A percentile compares a stretch with the other conserved stretches of the same genome.
phyloP scores from a whole-genome alignment of 2,888 invertebrate species.

The Entomobrya multifasciata region DNA sequence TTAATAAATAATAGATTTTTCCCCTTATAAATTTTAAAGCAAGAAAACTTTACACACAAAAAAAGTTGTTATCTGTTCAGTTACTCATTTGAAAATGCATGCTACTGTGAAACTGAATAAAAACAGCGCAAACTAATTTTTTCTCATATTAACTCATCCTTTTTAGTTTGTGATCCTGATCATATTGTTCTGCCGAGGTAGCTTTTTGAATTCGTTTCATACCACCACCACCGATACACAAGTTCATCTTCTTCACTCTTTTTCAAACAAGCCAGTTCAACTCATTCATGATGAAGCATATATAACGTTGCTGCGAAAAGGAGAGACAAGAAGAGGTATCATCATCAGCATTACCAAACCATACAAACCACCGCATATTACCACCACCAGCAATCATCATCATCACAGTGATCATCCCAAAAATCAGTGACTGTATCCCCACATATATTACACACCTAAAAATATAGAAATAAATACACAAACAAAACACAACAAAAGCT shows the following conservation, averaged over 20 bases:
- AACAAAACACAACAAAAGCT: constrained; percentile 13
- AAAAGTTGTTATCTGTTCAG: constrained; percentile 50
- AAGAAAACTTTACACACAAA: constrained; percentile 24
- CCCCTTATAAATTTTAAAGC: background rate
- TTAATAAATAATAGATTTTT: constrained; percentile 40
- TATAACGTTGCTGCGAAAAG: constrained; percentile 50
- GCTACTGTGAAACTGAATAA: constrained; percentile 35
- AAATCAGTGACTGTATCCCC: constrained; percentile 66
- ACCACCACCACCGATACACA: background rate
- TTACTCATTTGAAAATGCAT: constrained; percentile 37
- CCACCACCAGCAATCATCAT: constrained; percentile 29
- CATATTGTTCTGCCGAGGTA: background rate
- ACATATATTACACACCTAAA: constrained; percentile 58
- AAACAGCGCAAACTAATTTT: background rate
- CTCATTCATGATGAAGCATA: too few species aligned
- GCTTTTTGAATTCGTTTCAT: background rate
- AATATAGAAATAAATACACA: constrained; percentile 34
- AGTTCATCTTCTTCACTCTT: constrained; percentile 24
- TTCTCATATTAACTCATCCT: too few species aligned
- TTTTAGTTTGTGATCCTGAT: background rate
- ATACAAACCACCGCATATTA: constrained; percentile 40
- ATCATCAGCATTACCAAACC: constrained; percentile 4
- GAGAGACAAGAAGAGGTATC: constrained; percentile 5
- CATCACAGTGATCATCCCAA: constrained; percentile 52
- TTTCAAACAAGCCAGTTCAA: background rate